Base-by-base conservation (phyloP, 2,888 invertebrate genomes). In the Sympetrum striolatum region DNA sequence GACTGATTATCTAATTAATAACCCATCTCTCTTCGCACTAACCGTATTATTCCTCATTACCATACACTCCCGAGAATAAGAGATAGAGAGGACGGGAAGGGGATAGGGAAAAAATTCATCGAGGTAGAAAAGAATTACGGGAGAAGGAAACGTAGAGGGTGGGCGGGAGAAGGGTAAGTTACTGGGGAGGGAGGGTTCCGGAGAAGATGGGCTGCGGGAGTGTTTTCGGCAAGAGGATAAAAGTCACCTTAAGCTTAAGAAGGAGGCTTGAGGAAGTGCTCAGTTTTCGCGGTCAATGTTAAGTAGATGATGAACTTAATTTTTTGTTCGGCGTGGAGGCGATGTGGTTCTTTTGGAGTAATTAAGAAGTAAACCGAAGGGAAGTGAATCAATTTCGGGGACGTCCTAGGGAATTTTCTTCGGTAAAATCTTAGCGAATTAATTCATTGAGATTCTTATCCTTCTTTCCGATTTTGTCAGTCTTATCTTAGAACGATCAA, bases 1-100 rank as follows among this genome's bases (percentile, higher is more conserved):
- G 90, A 90, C 91, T 91, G 90, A 90, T 91, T 90, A 91, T 80
- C 90, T 39, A 86, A 86, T 86, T 86, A 86, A 86, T 60, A 86
- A 86, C 60, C 86, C 86, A 86, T 86, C 86, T 86, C 86, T 86
- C 86, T 86, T 86, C 86, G 60, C 86, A 86, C 86, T 86, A 86
- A 86, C 86, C 86, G 37, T 48, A 86, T 86, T 86, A 86, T 86
- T 86, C 39, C 86, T 60, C 86, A 86, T 86, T 86, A 86, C 86
- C 82, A 82, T 82, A 86, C 86, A 37, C 86, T 60, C 60, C 37
- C 12, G 86, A 39, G 86, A 60, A 60, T 60, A 86, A 86, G 86
- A 64, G 81, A 81, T 39, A 48, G 48, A 35, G 82, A 53, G 14
- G 22, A 53, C 3, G 25, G 35, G 12, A 6, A 25, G 48, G 81